phyloP scores from a whole-genome alignment of 2,888 invertebrate species.

The Lasioglossum marginatum region DNA sequence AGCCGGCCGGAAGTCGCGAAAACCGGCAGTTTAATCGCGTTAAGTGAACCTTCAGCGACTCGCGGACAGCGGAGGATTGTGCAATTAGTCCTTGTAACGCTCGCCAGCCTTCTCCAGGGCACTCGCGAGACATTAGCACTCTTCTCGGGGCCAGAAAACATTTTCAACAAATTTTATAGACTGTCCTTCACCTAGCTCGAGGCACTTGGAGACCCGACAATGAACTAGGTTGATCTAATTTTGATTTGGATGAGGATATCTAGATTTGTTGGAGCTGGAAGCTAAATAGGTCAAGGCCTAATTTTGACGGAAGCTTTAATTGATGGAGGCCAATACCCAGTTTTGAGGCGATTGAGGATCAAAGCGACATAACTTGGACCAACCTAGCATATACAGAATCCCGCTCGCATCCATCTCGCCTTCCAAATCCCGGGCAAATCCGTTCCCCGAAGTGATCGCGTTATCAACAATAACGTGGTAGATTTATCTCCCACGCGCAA shows the following conservation, averaged over 20 bases:
- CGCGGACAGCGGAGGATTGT: not conserved
- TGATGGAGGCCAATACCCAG: too few relatives aligned
- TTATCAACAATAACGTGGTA: not conserved
- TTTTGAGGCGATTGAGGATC: not conserved
- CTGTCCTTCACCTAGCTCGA: not conserved
- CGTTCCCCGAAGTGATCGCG: not conserved
- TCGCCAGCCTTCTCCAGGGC: not conserved
- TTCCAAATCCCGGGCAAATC: not conserved
- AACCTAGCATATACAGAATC: not conserved
- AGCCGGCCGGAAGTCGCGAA: slow-evolving; percentile 8
- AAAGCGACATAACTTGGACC: not conserved
- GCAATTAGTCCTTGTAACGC: slow-evolving; percentile 1
- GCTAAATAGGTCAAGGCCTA: too few relatives aligned
- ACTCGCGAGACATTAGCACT: not conserved
- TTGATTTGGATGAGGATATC: not conserved
- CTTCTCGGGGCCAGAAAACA: not conserved
- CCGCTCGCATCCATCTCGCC: not conserved
- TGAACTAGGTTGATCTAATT: not conserved
- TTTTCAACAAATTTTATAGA: not conserved
- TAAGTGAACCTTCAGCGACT: slow-evolving; percentile 28
- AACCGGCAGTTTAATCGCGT: slow-evolving; percentile 26
- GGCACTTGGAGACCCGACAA: not conserved
- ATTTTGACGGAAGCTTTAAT: not conserved
- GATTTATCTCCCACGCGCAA: not conserved
- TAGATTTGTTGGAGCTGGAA: too few relatives aligned